Base-by-base conservation (phyloP, 2,888 invertebrate species). In the Drosophila limbata region DNA sequence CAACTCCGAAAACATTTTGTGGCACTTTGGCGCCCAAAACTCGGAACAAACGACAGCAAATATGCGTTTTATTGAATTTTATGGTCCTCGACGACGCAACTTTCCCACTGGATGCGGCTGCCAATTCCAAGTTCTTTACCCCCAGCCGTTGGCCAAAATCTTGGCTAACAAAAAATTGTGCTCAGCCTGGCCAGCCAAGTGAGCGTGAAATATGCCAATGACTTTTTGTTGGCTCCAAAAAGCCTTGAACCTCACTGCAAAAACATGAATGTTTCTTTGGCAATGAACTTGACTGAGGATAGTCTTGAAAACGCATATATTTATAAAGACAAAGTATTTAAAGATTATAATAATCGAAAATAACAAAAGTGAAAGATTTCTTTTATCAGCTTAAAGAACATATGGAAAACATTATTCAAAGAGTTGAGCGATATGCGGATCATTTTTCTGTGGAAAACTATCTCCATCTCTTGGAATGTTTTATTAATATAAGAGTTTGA, bases 31-130 rank as follows among this genome's bases (percentile, higher is more conserved):
- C 87, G 88, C 79, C 73, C 88, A 86, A 81, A 81, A 79, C 74
- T 87, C 81, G 81, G 84, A 89, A 81, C 81, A 84, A 90, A 81
- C 86, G 81, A 78, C 77, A 77, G 76, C 82, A 90, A 90, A 88
- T 90, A 90, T 89, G 90, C 77, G 89, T 90, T 88, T 90, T 90
- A 90, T 88, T 90, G 88, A 88, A 90, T 90, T 86, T 88, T 90
- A 90, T 84, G 82, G 82, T 73, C 81, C 75, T 63, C 63, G 72
- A 55, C 74, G 66, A 77, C 69, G 5, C 48, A 25, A 47, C 69
- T 71, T 51, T 59, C 72, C 72, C 55, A 63, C 56, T 66, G 62
- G 62, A 59, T 57, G 65, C 60, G 50, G 9, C 56, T 69, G 69
- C 60, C 62, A 64, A 64, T 33, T 63, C 33, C 1, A 66, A 40